Conservation (phyloP, 2,113 vertebrate genomes). For the Alexandromys fortis region DNA sequence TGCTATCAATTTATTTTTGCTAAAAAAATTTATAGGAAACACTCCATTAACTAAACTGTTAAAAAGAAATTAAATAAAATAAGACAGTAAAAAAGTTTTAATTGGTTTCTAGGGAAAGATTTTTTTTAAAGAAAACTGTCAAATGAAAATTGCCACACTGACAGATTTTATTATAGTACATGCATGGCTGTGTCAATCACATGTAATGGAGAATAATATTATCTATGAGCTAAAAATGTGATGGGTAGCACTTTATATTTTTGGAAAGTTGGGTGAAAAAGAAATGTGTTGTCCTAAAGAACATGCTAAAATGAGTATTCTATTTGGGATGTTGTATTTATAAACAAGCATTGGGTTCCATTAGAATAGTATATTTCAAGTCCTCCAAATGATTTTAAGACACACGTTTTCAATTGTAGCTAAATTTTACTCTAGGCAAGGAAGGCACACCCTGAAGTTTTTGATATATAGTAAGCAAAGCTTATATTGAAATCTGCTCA, state of each 20-base stretch:
- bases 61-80: slow-evolving; percentile 28
- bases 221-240: slow-evolving; percentile 63
- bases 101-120: slow-evolving; percentile 57
- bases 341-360: not conserved
- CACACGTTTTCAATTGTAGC: not conserved
- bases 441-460: not conserved
- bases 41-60: slow-evolving; percentile 39
- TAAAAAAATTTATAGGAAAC: slow-evolving; percentile 29
- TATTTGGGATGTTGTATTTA: slow-evolving; percentile 38
- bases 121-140: slow-evolving; percentile 57
- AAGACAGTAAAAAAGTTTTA: slow-evolving; percentile 50
- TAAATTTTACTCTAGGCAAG: slow-evolving; percentile 14
- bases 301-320: slow-evolving; percentile 53
- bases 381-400: not conserved
- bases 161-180: slow-evolving; percentile 62
- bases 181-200: slow-evolving; percentile 68
- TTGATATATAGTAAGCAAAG: not conserved
- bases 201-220: slow-evolving; percentile 70
- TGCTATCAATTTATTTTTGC: slow-evolving; percentile 61
- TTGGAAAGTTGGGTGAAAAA: slow-evolving; percentile 50
- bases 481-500: not conserved
- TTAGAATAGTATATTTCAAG: not conserved
- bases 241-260: slow-evolving; percentile 55
- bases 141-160: slow-evolving; percentile 57
- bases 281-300: slow-evolving; percentile 62